A percentile compares a stretch with the other conserved stretches of the same genome.
phyloP scores from a whole-genome alignment of 2,113 vertebrate species.

The Seriola dumerili region DNA sequence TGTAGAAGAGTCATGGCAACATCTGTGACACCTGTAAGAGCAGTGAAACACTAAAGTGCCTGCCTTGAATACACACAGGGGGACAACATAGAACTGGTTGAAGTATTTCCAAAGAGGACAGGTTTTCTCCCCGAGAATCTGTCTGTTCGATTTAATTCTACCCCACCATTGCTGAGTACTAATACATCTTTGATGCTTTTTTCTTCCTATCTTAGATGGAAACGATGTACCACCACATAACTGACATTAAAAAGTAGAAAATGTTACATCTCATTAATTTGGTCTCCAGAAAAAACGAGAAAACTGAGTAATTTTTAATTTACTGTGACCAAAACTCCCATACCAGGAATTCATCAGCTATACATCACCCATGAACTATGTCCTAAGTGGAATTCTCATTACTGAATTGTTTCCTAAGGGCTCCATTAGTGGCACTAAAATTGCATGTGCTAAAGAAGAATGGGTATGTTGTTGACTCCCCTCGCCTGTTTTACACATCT shows the following conservation, averaged over 20 bases:
- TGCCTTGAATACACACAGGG: neutral
- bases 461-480: slow-evolving; percentile 26
- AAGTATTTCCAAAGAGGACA: neutral
- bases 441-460: slow-evolving; percentile 43
- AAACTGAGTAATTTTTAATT: slow-evolving; percentile 16
- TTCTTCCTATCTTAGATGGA: neutral
- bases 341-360: slow-evolving; percentile 5
- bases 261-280: neutral
- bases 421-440: slow-evolving; percentile 57
- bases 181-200: neutral
- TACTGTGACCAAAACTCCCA: slow-evolving; percentile 24
- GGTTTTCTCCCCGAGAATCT: neutral
- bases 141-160: neutral
- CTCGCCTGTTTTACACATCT: slow-evolving; percentile 47
- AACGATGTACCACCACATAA: neutral
- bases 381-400: slow-evolving; percentile 43
- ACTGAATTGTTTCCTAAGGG: slow-evolving; percentile 65
- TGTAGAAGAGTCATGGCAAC: neutral
- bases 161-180: neutral
- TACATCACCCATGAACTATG: slow-evolving; percentile 25
- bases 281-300: neutral
- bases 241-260: neutral
- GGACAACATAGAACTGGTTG: neutral
- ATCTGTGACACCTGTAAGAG: slow-evolving; percentile 11
- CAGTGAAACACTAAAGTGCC: neutral